Evolutionary conservation across 2,888 invertebrate species (phyloP), one percentile per base, ranked within the genome.

Genomic region (Bruchidius siliquastri): DNA sequence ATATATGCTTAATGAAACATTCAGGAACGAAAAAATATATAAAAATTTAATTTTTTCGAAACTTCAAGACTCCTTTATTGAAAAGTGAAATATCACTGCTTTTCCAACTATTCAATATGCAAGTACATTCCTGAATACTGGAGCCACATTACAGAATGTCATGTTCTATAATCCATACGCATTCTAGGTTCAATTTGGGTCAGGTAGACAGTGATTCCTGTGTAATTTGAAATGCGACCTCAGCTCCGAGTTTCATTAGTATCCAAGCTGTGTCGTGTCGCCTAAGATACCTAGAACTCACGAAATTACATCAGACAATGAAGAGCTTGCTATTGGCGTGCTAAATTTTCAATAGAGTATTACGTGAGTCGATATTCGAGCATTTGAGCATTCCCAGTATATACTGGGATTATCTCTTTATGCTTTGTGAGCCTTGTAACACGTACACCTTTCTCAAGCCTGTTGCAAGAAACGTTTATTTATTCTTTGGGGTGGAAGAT

Each of bases 391-490:
- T 13, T 49, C 13, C 49, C 3, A 49, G 49, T 8, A 49, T 8
- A 8, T 49, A 49, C 18, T 13, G 13, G 18, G 49, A 49, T 49
- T 49, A 49, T 8, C 49, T 49, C 18, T 8, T 3, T 49, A 49
- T 49, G 49, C 6, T 1, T 49, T 49, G 49, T 49, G 13, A 49
- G 13, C 18, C 18, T 49, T 49, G 49, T 49, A 49, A 49, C 18
- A 49, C 49, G 49, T 49, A 49, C 30, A 30, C 8, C 30, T 30
- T 30, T 30, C 30, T 30, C 76, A 68, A 68, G 71, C 71, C 71
- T 72, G 69, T 74, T 70, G 70, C 73, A 68, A 72, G 71, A 71
- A 70, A 26, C 26, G 20, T 49, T 4, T 13, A 49, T 13, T 49
- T 49, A 49, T 49, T 13, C 49, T 13, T 3, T 13, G 13, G 26